Evolutionary conservation across 2,797 vertebrate species (phyloP), one percentile per base, ranked within the genome.

Genomic region (Tympanoctomys barrerae): DNA sequence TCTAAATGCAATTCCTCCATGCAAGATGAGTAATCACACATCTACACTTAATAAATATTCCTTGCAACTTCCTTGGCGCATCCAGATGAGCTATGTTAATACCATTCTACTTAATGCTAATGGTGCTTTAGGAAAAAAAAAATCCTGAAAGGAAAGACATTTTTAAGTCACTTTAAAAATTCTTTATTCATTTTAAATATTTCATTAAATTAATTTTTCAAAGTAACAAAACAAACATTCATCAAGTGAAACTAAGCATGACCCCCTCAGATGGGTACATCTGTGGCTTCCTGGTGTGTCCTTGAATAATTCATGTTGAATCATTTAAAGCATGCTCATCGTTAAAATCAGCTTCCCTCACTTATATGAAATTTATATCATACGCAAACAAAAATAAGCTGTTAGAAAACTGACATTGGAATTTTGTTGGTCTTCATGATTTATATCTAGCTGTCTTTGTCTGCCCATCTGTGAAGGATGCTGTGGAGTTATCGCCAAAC

Each of bases 171-270:
- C 97, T 98, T 98, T 98, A 96, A 97, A 98, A 98, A 96, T 97
- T 98, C 94, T 97, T 97, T 98, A 97, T 98, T 98, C 98, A 92
- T 97, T 97, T 98, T 98, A 98, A 98, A 98, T 98, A 99, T 99
- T 98, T 98, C 95, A 98, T 98, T 97, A 96, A 97, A 98, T 98
- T 98, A 98, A 98, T 98, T 98, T 99, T 98, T 98, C 98, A 98
- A 97, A 98, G 96, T 97, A 98, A 98, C 97, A 98, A 98, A 99
- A 98, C 98, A 99, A 99, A 98, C 98, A 98, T 98, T 98, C 98
- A 98, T 98, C 98, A 98, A 98, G 97, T 98, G 98, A 98, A 98
- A 98, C 98, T 98, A 98, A 98, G 98, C 98, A 98, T 98, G 98
- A 98, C 98, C 97, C 88, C 98, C 98, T 98, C 96, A 97, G 97